These are phyloP conservation scores for Eupristina koningsbergeri DNA, from an alignment of 1,140 invertebrate genomes.

Conservation along the genomic window DNA sequence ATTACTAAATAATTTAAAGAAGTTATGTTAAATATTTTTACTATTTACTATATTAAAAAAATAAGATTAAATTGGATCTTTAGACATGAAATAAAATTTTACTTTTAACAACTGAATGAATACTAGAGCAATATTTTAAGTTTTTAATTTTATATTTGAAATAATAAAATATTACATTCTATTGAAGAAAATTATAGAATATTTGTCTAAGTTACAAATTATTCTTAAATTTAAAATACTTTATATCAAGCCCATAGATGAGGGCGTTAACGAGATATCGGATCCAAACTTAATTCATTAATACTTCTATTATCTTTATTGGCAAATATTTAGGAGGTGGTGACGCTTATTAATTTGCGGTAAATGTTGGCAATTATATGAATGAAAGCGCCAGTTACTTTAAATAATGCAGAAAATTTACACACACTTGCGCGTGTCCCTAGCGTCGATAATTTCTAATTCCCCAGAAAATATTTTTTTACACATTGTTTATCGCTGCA, in stretches of 20 bases:
- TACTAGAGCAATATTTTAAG: too few species aligned
- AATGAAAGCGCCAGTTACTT: background rate
- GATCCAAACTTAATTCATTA: background rate
- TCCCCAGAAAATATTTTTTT: background rate
- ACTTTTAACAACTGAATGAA: too few species aligned
- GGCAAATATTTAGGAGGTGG: background rate
- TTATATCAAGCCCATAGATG: too few species aligned
- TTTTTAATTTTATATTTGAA: too few species aligned
- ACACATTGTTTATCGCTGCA: background rate
- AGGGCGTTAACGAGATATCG: background rate
- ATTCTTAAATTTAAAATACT: too few species aligned
- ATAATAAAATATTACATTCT: too few species aligned
- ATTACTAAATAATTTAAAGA: background rate
- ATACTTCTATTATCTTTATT: constrained; percentile 12
- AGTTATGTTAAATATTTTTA: background rate
- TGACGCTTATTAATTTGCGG: background rate
- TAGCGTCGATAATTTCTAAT: background rate
- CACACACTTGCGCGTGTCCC: background rate
- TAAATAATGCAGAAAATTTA: background rate
- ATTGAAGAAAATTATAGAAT: too few species aligned
- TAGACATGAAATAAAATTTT: too few species aligned
- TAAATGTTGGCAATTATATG: constrained; percentile 5
- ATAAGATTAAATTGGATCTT: too few species aligned
- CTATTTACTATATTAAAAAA: too few species aligned
- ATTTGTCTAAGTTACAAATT: too few species aligned